These are phyloP conservation scores for Leptinotarsa tumamoca DNA, from an alignment of 2,888 invertebrate genomes.

Conservation along the genomic window DNA sequence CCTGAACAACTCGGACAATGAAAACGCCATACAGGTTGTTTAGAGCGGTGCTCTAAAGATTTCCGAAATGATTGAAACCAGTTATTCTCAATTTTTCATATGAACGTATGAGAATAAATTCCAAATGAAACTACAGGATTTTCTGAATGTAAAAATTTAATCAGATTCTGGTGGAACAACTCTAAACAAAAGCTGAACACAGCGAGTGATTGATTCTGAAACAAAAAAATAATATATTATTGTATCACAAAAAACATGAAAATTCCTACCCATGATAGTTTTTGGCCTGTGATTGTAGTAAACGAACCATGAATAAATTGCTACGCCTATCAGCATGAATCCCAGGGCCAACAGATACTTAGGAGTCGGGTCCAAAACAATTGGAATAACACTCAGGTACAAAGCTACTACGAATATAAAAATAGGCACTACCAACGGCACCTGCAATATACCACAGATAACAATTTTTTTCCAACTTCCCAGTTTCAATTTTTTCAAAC, in stretches of 20 bases:
- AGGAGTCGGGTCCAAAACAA: conserved; percentile 79
- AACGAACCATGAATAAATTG: conserved; percentile 81
- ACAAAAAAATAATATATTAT: conserved; percentile 49
- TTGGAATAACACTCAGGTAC: conserved; percentile 81
- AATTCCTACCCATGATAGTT: conserved; percentile 72
- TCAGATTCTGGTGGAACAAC: conserved; percentile 72
- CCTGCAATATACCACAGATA: conserved; percentile 63
- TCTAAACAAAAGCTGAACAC: conserved; percentile 76
- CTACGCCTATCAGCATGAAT: conserved; percentile 77
- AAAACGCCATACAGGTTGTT: too few species aligned
- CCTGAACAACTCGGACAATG: too few species aligned
- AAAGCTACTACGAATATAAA: conserved; percentile 78
- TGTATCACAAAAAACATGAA: not conserved
- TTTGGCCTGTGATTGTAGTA: conserved; percentile 76
- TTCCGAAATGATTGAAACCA: too few species aligned
- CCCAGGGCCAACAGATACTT: conserved; percentile 82
- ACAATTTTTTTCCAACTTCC: not conserved
- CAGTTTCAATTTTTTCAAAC: too few species aligned
- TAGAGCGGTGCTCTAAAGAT: too few species aligned
- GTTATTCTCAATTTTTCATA: too few species aligned
- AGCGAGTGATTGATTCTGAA: conserved; percentile 75
- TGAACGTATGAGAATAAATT: too few species aligned
- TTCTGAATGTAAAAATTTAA: conserved; percentile 15
- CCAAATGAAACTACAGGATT: too few species aligned
- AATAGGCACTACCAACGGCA: conserved; percentile 79